Evolutionary conservation across 2,888 invertebrate genomes (phyloP).

Genomic region (Autographa gamma): DNA sequence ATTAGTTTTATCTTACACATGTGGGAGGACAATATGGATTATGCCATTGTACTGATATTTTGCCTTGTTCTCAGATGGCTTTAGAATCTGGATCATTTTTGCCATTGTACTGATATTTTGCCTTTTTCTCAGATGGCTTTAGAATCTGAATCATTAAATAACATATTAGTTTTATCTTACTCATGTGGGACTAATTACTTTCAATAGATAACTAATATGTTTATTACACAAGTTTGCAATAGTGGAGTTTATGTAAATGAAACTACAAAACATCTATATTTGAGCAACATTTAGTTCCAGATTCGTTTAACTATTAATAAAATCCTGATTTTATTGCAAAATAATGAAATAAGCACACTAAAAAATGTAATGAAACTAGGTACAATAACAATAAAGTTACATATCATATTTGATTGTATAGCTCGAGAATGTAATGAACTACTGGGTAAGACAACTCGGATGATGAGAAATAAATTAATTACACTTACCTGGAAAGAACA

Average conservation of each 20-base stretch:
- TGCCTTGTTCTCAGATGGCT: constrained; percentile 99
- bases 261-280: background rate
- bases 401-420: background rate
- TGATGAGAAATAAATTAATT: constrained; percentile 2
- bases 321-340: background rate
- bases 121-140: constrained; percentile 99
- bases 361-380: background rate
- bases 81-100: constrained; percentile 96
- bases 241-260: background rate
- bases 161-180: background rate
- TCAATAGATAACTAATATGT: background rate
- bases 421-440: background rate
- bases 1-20: background rate
- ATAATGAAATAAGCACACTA: background rate
- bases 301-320: background rate
- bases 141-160: constrained; percentile 92
- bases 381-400: background rate
- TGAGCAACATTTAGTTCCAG: background rate
- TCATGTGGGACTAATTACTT: background rate
- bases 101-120: constrained; percentile 98
- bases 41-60: constrained; percentile 98
- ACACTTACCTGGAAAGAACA: constrained; percentile 98
- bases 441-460: background rate
- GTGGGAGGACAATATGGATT: background rate
- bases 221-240: background rate